These are phyloP conservation scores for Heteronetta atricapilla DNA, from an alignment of 2,113 vertebrate species.

Conservation along the genomic window DNA sequence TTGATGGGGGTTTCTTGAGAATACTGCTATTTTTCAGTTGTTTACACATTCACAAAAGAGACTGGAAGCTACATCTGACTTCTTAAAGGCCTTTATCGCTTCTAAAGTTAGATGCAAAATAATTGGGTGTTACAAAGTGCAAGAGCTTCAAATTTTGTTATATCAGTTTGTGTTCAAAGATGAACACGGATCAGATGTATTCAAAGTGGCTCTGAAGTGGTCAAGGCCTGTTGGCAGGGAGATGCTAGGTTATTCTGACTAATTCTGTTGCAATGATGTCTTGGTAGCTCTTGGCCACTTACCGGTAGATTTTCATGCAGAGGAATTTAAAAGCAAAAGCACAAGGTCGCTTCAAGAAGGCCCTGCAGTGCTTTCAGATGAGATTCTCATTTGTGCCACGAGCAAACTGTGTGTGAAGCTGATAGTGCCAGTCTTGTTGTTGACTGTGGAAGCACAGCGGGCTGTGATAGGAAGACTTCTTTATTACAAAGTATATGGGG, in stretches of 20 bases:
- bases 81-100: neutral
- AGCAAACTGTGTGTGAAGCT: neutral
- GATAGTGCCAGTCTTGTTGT: neutral
- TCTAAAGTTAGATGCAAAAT: neutral
- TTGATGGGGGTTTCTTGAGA: neutral
- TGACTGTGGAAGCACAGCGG: conserved; percentile 5
- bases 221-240: neutral
- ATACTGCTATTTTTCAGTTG: neutral
- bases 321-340: conserved; percentile 14
- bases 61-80: neutral
- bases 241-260: neutral
- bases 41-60: neutral
- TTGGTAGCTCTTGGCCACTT: neutral
- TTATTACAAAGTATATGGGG: neutral
- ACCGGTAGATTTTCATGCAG: neutral
- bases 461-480: conserved; percentile 4
- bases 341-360: neutral
- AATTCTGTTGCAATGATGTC: neutral
- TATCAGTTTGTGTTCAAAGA: neutral
- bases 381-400: neutral
- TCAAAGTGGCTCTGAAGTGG: neutral
- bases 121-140: neutral
- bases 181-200: neutral
- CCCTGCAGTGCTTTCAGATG: neutral
- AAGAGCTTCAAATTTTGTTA: neutral